Conservation (phyloP, 2,797 vertebrate species). For the Propithecus deckenii region DNA sequence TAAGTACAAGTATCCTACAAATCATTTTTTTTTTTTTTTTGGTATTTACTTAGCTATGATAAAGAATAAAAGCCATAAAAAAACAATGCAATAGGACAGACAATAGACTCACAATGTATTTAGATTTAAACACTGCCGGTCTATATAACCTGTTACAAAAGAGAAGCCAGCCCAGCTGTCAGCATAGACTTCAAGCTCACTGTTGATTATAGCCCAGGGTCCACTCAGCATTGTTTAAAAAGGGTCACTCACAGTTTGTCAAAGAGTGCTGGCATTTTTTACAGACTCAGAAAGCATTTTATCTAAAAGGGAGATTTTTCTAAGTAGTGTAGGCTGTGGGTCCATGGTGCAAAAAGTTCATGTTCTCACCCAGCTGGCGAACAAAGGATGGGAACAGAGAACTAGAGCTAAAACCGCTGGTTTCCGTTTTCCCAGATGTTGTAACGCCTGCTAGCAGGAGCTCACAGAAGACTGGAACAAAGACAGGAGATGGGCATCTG, state of each 20-base stretch:
- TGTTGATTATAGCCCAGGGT: background rate
- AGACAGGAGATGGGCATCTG: background rate
- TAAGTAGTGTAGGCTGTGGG: background rate
- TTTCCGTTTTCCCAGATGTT: background rate
- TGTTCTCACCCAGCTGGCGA: background rate
- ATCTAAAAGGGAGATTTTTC: background rate
- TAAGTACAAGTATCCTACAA: constrained; percentile 83
- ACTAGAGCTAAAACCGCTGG: background rate
- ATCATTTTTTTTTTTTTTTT: constrained; percentile 73
- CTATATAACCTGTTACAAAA: constrained; percentile 59
- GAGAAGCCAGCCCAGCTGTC: background rate
- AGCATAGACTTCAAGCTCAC: background rate
- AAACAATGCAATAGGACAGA: background rate
- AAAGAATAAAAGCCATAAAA: constrained; percentile 71
- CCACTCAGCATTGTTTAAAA: constrained; percentile 5
- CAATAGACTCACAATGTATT: background rate
- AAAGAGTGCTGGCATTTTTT: background rate
- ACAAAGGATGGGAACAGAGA: background rate
- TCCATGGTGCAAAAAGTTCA: background rate
- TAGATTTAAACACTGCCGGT: constrained; percentile 61
- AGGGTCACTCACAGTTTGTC: constrained; percentile 25
- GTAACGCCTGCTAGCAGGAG: background rate
- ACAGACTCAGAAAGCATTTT: background rate
- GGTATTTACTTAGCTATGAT: constrained; percentile 68
- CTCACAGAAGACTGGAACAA: background rate